Evolutionary conservation across 2,113 vertebrate species (phyloP).

Genomic region (Zosterops lateralis): DNA sequence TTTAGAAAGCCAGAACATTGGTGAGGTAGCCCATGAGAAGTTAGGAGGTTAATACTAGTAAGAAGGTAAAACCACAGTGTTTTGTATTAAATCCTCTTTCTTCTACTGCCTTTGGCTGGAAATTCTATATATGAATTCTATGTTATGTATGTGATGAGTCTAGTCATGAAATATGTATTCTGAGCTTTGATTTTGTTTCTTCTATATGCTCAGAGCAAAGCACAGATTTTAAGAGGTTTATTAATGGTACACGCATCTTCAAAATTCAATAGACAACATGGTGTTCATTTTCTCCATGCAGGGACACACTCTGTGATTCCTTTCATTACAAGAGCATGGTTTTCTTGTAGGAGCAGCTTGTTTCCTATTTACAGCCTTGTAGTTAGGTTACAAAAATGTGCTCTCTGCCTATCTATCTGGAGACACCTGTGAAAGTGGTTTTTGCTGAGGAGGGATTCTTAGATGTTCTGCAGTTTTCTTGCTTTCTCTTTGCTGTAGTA

Average conservation of each 20-base stretch:
- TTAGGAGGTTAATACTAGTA: not conserved
- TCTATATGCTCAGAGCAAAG: not conserved
- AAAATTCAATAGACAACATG: not conserved
- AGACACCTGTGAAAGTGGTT: not conserved
- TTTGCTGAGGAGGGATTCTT: not conserved
- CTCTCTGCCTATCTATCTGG: not conserved
- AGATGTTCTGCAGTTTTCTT: not conserved
- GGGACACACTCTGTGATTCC: not conserved
- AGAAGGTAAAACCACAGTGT: not conserved
- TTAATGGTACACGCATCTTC: not conserved
- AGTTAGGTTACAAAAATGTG: not conserved
- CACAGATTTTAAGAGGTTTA: not conserved
- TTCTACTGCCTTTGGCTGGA: not conserved
- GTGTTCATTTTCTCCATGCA: fast-evolving
- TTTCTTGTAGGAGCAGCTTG: not conserved
- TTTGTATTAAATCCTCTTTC: not conserved
- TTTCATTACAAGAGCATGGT: not conserved
- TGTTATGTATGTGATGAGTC: not conserved
- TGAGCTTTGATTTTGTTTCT: not conserved
- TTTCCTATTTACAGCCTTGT: not conserved
- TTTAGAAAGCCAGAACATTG: not conserved
- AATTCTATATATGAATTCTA: not conserved
- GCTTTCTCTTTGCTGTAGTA: not conserved
- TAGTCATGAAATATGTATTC: not conserved
- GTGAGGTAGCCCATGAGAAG: not conserved